phyloP scores from a whole-genome alignment of 2,797 vertebrate species.

The Heliangelus exortis region DNA sequence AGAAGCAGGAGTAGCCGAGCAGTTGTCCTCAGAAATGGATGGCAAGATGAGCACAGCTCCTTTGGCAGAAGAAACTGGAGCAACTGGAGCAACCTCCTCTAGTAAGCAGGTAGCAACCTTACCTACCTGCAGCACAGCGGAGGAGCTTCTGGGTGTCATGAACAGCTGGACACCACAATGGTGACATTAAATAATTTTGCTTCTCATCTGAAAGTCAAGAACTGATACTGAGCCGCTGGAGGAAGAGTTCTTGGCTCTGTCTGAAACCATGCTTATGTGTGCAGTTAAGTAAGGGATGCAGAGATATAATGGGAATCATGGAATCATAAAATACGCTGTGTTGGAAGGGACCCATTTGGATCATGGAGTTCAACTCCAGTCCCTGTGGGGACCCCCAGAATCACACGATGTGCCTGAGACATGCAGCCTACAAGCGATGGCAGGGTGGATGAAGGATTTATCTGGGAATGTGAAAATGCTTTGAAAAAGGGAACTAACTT shows the following conservation, averaged over 20 bases:
- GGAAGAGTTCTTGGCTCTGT: not conserved
- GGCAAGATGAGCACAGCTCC: not conserved
- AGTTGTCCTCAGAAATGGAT: not conserved
- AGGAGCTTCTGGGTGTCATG: not conserved
- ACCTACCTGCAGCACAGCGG: not conserved
- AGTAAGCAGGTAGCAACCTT: no score
- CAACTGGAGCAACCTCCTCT: not conserved
- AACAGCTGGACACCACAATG: not conserved
- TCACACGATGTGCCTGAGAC: not conserved
- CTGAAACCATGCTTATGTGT: not conserved
- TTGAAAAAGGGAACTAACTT: constrained; percentile 31
- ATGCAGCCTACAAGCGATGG: not conserved
- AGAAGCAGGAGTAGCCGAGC: not conserved
- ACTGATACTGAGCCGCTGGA: not conserved
- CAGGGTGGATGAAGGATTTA: constrained; percentile 14
- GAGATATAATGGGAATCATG: not conserved
- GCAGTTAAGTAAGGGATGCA: not conserved
- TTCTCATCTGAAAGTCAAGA: not conserved
- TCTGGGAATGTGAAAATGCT: constrained; percentile 34
- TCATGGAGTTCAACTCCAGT: no score
- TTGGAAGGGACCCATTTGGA: no score
- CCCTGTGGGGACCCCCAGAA: no score
- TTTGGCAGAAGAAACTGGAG: not conserved
- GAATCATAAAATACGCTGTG: no score
- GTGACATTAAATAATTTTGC: not conserved